Conservation (phyloP, 2,888 invertebrate species). For the Aricia artaxerxes region DNA sequence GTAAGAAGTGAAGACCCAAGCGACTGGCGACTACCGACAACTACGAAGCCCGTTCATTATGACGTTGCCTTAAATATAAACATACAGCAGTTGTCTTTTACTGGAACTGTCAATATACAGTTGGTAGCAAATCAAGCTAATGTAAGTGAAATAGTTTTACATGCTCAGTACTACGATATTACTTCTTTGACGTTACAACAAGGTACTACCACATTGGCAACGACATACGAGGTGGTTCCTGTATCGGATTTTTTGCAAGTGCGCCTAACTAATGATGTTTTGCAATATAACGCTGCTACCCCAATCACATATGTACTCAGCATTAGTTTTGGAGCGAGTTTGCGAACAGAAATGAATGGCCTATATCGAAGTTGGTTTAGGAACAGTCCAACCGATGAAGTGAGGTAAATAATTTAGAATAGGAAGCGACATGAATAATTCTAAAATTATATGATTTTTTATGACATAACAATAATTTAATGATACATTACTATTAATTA, state of each 20-base stretch:
- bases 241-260: conserved; percentile 57
- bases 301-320: conserved; percentile 51
- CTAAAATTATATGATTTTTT: not conserved
- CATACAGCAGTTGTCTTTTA: conserved; percentile 52
- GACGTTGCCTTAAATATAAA: conserved; percentile 70
- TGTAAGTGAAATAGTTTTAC: conserved; percentile 60
- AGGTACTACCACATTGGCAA: conserved; percentile 45
- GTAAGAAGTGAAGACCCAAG: conserved; percentile 41
- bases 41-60: conserved; percentile 77
- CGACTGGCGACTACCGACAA: conserved; percentile 70
- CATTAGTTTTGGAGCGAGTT: conserved; percentile 53
- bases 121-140: conserved; percentile 53
- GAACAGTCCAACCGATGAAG: conserved; percentile 45
- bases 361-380: conserved; percentile 69
- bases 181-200: conserved; percentile 62
- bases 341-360: conserved; percentile 70
- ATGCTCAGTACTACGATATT: conserved; percentile 54
- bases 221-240: conserved; percentile 41
- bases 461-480: not conserved
- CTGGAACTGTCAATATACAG: conserved; percentile 63
- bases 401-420: conserved; percentile 48
- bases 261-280: conserved; percentile 41
- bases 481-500: conserved; percentile 35
- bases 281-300: conserved; percentile 48
- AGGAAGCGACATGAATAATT: not conserved